These are phyloP conservation scores for Melinaea marsaeus DNA, from an alignment of 2,888 invertebrate species.

Conservation along the genomic window DNA sequence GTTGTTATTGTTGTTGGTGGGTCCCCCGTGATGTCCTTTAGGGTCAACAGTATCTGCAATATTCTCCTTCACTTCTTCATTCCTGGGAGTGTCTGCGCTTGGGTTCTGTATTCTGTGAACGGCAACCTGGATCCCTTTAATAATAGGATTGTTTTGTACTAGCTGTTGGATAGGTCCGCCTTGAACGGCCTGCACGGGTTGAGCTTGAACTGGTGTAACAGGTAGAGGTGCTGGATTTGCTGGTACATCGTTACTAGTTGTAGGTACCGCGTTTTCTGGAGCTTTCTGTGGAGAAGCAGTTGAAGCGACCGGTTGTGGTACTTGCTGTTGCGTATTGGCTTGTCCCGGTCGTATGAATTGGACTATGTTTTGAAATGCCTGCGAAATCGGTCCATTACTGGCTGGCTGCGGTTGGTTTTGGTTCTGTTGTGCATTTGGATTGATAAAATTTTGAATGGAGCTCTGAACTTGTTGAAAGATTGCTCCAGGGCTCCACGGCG, in stretches of 20 bases:
- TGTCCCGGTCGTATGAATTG: slow-evolving; percentile 25
- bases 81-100: slow-evolving; percentile 47
- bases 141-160: slow-evolving; percentile 48
- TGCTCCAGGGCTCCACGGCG: slow-evolving; percentile 26
- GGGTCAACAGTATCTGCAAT: slow-evolving; percentile 35
- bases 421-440: slow-evolving; percentile 20
- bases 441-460: slow-evolving; percentile 28
- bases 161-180: slow-evolving; percentile 46
- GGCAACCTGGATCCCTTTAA: slow-evolving; percentile 46
- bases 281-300: not conserved
- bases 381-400: slow-evolving; percentile 30
- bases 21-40: slow-evolving; percentile 30
- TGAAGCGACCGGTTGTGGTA: slow-evolving; percentile 6
- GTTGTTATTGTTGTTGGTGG: slow-evolving; percentile 18
- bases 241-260: slow-evolving; percentile 9
- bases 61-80: slow-evolving; percentile 32
- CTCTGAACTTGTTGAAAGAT: slow-evolving; percentile 31
- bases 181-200: slow-evolving; percentile 18
- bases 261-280: slow-evolving; percentile 9
- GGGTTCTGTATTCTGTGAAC: slow-evolving; percentile 48
- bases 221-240: slow-evolving; percentile 11
- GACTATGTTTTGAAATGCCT: slow-evolving; percentile 36
- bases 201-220: slow-evolving; percentile 15
- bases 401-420: slow-evolving; percentile 19
- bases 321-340: slow-evolving; percentile 12